phyloP scores from a whole-genome alignment of 2,888 invertebrate species.

The Abscondita cerata region DNA sequence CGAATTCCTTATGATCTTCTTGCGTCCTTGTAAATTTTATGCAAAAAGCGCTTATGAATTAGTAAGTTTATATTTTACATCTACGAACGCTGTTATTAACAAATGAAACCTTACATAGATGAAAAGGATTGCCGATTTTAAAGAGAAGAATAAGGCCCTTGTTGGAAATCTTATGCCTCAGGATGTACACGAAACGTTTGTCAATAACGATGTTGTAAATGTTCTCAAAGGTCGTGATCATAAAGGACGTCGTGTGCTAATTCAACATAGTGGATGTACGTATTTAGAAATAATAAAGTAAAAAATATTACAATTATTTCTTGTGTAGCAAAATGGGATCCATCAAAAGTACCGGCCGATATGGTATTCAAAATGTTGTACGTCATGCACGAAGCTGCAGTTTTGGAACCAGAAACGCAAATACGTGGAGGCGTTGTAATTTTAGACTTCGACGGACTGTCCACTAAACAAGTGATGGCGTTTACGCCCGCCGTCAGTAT shows the following conservation, averaged over 20 bases:
- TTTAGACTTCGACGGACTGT: constrained; percentile 82
- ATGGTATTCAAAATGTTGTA: constrained; percentile 82
- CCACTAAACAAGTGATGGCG: constrained; percentile 77
- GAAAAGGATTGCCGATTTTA: constrained; percentile 79
- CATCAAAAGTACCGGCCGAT: constrained; percentile 74
- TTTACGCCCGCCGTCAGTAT: constrained; percentile 78
- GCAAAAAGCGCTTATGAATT: constrained; percentile 80
- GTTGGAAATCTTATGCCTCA: constrained; percentile 71
- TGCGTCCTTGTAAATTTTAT: constrained; percentile 84
- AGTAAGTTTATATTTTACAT: constrained; percentile 64
- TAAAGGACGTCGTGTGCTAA: constrained; percentile 75
- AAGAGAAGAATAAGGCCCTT: constrained; percentile 70
- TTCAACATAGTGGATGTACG: constrained; percentile 76
- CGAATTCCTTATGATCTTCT: constrained; percentile 76
- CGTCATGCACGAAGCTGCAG: constrained; percentile 78
- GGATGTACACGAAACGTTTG: constrained; percentile 71
- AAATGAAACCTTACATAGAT: constrained; percentile 67
- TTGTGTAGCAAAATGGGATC: constrained; percentile 74
- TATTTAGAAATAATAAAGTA: constrained; percentile 25
- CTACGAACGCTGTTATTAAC: too few species aligned
- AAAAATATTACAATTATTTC: too few species aligned
- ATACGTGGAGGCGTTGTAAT: constrained; percentile 80
- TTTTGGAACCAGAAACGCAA: constrained; percentile 78
- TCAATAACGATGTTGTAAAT: constrained; percentile 77
- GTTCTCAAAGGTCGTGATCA: constrained; percentile 79